Evolutionary conservation across 2,797 vertebrate species (phyloP), one percentile per base, ranked within the genome.

Genomic region (Alfaro cultratus): DNA sequence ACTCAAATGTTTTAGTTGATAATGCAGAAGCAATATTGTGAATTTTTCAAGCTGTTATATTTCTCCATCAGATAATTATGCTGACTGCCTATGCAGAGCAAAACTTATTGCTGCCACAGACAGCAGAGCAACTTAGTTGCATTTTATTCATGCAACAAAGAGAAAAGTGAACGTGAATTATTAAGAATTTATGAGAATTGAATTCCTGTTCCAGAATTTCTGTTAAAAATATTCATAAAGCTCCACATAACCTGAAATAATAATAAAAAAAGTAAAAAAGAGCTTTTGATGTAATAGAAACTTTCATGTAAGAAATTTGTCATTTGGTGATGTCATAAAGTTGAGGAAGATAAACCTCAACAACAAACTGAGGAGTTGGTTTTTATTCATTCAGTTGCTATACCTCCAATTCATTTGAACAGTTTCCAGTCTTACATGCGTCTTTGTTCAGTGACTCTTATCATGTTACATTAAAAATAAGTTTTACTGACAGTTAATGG

Each of bases 321-420:
- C 18, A 67, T 31, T 6, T 34, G 6, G 15, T 31, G 29, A 34
- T 31, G n/a, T 60, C n/a, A 60, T 34, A 5, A 64, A 18, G 16
- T 18, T 8, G 15, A 39, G 36, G 34, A 9, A 36, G 47, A 21
- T 49, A 21, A 49, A 49, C 47, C 47, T 49, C 5, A 21, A 21
- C 49, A 49, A 6, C 47, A 21, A 49, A 49, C 21, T 36, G 41
- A 75, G 10, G 43, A 21, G 51, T 57, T 73, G n/a, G 16, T 74
- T 76, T 60, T 53, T 47, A 62, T 71, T 23, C 13, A 39, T 41
- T 79, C 64, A 77, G 67, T 78, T 11, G 29, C 34, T 73, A 23
- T 1, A 13, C n/a, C 45, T 73, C 16, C 45, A 34, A 1, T 8
- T 15, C 5, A 62, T 62, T 8, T 34, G 6, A 12, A 67, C 13